Percentiles rank a stretch among this genome's conserved stretches.
phyloP scores from a whole-genome alignment of 1,140 invertebrate species.

The Solen grandis region DNA sequence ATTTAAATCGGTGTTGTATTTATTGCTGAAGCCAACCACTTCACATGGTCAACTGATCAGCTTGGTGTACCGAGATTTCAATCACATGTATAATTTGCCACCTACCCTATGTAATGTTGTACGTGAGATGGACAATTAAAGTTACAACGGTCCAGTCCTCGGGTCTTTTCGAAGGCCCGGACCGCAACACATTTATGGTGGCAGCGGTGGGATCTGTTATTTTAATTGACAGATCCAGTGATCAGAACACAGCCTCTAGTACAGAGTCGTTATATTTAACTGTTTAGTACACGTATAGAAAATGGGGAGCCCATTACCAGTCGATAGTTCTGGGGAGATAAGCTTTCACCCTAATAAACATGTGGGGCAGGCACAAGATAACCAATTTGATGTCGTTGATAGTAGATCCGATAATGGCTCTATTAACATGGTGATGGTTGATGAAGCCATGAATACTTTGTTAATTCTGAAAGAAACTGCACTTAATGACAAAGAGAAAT shows the following conservation, averaged over 20 bases:
- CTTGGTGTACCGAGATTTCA: too few species aligned
- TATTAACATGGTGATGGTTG: neutral
- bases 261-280: too few species aligned
- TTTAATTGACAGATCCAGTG: slow-evolving; percentile 4
- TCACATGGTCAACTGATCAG: too few species aligned
- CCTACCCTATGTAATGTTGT: too few species aligned
- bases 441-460: neutral
- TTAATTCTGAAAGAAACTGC: neutral
- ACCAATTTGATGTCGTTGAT: neutral
- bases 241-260: neutral
- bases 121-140: too few species aligned
- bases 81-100: too few species aligned
- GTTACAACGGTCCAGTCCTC: too few species aligned
- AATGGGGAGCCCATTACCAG: neutral
- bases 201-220: slow-evolving; percentile 28
- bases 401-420: neutral
- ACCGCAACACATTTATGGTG: slow-evolving; percentile 22
- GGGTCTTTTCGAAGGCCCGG: too few species aligned
- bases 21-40: too few species aligned
- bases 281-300: too few species aligned
- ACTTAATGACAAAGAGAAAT: neutral
- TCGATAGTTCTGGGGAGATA: slow-evolving; percentile 4
- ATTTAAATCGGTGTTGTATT: too few species aligned
- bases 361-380: neutral
- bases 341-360: neutral